Conservation (phyloP, 2,797 vertebrate species). For the Gorsachius magnificus region DNA sequence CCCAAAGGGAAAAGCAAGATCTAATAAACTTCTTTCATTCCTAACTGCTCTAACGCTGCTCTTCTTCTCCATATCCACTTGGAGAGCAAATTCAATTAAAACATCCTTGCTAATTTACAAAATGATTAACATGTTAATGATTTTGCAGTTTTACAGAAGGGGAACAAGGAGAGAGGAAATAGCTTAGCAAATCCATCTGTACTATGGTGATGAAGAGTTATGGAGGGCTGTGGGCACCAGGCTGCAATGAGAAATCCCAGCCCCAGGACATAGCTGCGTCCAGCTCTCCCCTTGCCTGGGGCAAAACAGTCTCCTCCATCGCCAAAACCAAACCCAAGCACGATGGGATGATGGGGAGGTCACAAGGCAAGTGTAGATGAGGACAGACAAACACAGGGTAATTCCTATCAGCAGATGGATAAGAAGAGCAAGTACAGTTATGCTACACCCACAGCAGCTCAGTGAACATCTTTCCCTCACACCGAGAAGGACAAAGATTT, state of each 20-base stretch:
- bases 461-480: background rate
- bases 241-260: background rate
- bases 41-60: background rate
- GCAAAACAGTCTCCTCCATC: background rate
- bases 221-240: background rate
- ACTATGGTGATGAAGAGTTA: background rate
- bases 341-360: background rate
- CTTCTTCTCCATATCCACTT: background rate
- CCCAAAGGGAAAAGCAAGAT: background rate
- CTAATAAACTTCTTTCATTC: background rate
- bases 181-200: background rate
- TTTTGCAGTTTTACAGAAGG: background rate
- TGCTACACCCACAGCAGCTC: background rate
- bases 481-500: background rate
- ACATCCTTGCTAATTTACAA: constrained; percentile 13
- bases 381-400: background rate
- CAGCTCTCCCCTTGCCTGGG: background rate
- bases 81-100: constrained; percentile 40
- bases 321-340: background rate
- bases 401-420: background rate
- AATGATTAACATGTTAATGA: constrained; percentile 42
- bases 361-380: background rate
- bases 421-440: background rate
- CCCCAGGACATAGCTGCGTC: background rate
- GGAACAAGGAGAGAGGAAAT: background rate